A percentile compares a stretch with the other conserved stretches of the same genome.
Evolutionary conservation across 1,140 invertebrate genomes (phyloP).

Genomic region (Araneus ventricosus): DNA sequence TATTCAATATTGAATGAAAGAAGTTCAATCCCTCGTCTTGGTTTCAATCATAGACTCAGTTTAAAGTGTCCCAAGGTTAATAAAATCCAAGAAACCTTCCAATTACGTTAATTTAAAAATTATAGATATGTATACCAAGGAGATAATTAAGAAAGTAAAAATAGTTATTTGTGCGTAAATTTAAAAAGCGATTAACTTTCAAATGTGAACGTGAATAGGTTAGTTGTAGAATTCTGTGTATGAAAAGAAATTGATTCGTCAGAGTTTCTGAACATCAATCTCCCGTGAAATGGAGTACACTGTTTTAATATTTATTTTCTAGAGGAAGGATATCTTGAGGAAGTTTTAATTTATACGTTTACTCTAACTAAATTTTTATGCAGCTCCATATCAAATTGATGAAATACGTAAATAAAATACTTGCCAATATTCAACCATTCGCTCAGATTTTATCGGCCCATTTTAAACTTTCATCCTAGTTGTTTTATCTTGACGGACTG

Average conservation of each 20-base stretch:
- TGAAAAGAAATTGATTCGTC: too few relatives aligned
- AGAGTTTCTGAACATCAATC: too few relatives aligned
- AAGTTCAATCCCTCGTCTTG: neutral
- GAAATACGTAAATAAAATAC: neutral
- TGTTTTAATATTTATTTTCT: too few relatives aligned
- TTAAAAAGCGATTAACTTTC: neutral
- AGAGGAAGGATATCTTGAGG: too few relatives aligned
- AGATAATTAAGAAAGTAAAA: constrained; percentile 1
- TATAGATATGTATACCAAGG: neutral
- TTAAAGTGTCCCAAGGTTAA: neutral
- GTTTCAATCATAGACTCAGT: neutral
- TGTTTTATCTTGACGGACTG: neutral
- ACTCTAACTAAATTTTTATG: too few relatives aligned
- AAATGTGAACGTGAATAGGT: neutral
- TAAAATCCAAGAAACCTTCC: neutral
- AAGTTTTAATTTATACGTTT: too few relatives aligned
- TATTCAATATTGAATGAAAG: neutral
- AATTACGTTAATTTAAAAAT: constrained; percentile 19
- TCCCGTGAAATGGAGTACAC: too few relatives aligned
- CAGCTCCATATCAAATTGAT: constrained; percentile 15
- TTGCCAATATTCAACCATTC: neutral
- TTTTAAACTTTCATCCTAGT: neutral
- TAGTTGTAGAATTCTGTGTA: neutral
- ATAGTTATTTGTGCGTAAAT: neutral
- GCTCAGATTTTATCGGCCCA: neutral